Conservation (phyloP, 2,888 invertebrate genomes). For the Volucella zonaria region DNA sequence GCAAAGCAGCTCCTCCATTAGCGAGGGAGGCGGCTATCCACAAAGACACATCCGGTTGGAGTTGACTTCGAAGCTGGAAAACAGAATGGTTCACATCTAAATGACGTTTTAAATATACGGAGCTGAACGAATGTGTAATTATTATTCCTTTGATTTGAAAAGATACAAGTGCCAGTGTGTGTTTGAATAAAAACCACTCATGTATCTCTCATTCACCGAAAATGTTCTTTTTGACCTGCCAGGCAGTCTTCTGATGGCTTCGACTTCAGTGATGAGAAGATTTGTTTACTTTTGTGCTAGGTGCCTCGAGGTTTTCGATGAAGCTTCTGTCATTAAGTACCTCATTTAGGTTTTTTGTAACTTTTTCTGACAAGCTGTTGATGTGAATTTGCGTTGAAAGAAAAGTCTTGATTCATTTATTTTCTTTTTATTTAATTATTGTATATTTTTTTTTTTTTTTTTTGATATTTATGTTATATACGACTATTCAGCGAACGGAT, state of each 20-base stretch:
- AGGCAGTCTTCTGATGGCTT: not conserved
- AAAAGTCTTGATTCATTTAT: too few relatives aligned
- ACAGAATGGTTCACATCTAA: not conserved
- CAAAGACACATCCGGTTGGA: slow-evolving; percentile 33
- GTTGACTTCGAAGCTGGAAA: not conserved
- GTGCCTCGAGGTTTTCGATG: not conserved
- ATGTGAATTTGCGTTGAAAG: too few relatives aligned
- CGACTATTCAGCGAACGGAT: not conserved
- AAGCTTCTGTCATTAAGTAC: slow-evolving; percentile 1
- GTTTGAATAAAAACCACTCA: slow-evolving; percentile 12
- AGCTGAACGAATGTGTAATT: slow-evolving; percentile 17
- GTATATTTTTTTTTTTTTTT: not conserved
- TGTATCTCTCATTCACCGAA: slow-evolving; percentile 3
- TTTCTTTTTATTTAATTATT: not conserved
- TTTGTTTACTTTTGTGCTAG: not conserved
- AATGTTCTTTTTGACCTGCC: slow-evolving; percentile 22
- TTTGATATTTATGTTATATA: not conserved
- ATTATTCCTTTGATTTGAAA: slow-evolving; percentile 28
- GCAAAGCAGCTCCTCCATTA: slow-evolving; percentile 9
- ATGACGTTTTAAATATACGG: slow-evolving; percentile 9
- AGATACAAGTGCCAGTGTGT: not conserved
- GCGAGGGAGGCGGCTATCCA: not conserved
- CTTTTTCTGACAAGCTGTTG: not conserved
- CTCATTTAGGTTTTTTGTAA: not conserved
- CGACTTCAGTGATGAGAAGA: not conserved